Percentiles rank a stretch among this genome's conserved stretches.
Conservation (phyloP, 2,888 invertebrate species). For the Cerastis rubricosa region DNA sequence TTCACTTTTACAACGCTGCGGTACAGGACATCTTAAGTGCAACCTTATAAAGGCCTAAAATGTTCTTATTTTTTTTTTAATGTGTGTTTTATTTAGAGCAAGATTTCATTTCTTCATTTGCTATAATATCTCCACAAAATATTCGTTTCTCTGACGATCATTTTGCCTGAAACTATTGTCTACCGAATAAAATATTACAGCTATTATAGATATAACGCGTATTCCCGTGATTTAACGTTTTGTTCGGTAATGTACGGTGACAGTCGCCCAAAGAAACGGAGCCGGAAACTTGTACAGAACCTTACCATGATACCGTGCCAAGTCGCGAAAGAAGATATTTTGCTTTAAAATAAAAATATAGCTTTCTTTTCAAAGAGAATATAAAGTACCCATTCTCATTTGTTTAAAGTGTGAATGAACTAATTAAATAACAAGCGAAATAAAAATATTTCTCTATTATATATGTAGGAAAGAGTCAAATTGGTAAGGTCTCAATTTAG, state of each 20-base stretch:
- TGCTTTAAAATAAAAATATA: slow-evolving; percentile 1
- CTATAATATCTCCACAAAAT: neutral
- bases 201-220: slow-evolving; percentile 39
- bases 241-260: slow-evolving; percentile 39
- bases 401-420: neutral
- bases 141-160: neutral
- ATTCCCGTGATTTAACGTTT: slow-evolving; percentile 40
- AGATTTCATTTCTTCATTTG: neutral
- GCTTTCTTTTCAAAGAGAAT: slow-evolving; percentile 14
- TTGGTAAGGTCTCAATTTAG: neutral
- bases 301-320: slow-evolving; percentile 33
- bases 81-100: neutral
- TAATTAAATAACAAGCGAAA: neutral
- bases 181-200: slow-evolving; percentile 41
- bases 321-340: slow-evolving; percentile 17
- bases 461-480: too few species aligned
- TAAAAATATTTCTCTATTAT: neutral
- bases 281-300: slow-evolving; percentile 40
- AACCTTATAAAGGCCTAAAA: neutral
- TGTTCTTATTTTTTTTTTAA: neutral
- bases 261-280: slow-evolving; percentile 45
- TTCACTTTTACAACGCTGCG: neutral
- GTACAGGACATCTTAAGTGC: neutral
- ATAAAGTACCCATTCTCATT: neutral
- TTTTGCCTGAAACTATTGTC: slow-evolving; percentile 18